These are phyloP conservation scores for Ectobius pallidus DNA, from an alignment of 2,888 invertebrate genomes.

Conservation along the genomic window DNA sequence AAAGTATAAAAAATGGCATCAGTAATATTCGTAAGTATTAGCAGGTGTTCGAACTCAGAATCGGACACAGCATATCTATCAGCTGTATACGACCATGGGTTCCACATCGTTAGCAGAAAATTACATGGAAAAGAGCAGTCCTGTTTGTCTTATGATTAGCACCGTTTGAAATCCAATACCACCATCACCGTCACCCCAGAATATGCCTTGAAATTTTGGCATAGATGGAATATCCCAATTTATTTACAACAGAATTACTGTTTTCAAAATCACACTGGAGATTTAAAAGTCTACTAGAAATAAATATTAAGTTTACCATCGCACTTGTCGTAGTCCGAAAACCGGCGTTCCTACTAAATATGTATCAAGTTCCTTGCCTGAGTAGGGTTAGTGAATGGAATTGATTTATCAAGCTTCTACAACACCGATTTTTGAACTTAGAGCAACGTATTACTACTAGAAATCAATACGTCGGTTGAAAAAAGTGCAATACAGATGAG, in stretches of 20 bases:
- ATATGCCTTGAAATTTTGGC: conserved; percentile 9
- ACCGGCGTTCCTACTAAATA: too few relatives aligned
- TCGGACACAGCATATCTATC: neutral
- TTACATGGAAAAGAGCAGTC: neutral
- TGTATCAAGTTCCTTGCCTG: too few relatives aligned
- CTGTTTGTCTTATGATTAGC: conserved; percentile 20
- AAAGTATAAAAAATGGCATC: conserved; percentile 11
- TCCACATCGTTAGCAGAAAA: neutral
- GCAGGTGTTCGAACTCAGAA: neutral
- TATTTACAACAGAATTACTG: neutral
- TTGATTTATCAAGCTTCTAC: too few relatives aligned
- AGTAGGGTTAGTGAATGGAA: too few relatives aligned
- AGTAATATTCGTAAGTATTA: neutral
- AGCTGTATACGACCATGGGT: neutral
- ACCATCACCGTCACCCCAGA: conserved; percentile 34
- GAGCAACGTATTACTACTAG: too few relatives aligned
- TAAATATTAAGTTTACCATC: too few relatives aligned
- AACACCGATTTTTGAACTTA: too few relatives aligned
- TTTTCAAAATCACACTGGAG: too few relatives aligned
- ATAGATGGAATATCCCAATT: neutral
- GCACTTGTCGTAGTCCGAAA: too few relatives aligned
- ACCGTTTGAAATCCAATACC: conserved; percentile 29
- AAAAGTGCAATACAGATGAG: too few relatives aligned
- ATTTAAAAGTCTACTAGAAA: too few relatives aligned
- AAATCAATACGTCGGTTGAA: too few relatives aligned